Percentiles rank a stretch among this genome's conserved stretches.
Evolutionary conservation across 2,797 vertebrate genomes (phyloP).

Genomic region (Enteromius afrohamiltoni): DNA sequence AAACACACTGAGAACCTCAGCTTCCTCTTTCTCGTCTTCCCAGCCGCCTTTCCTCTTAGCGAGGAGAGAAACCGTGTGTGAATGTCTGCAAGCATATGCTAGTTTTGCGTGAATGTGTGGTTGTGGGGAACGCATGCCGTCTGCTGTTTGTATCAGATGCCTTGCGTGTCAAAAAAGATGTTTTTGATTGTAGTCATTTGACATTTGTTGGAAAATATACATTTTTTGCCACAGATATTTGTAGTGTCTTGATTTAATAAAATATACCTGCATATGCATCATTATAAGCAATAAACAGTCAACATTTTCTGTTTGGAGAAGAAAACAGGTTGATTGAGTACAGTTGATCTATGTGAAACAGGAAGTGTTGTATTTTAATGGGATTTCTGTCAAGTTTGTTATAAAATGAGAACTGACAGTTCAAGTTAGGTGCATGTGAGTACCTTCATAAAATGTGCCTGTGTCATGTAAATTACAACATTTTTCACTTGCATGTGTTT

Average conservation of each 20-base stretch:
- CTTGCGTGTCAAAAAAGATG: conserved; percentile 55
- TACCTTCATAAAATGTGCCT: not conserved
- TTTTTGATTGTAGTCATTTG: conserved; percentile 43
- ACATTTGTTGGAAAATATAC: conserved; percentile 5
- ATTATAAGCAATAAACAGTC: conserved; percentile 8
- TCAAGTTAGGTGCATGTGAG: not conserved
- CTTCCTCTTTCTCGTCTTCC: conserved; percentile 72
- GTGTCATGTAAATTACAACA: not conserved
- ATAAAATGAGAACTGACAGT: conserved; percentile 6
- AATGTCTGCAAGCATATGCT: conserved; percentile 47
- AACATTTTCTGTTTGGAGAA: not conserved
- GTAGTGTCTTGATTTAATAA: conserved; percentile 12
- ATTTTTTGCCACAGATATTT: conserved; percentile 60
- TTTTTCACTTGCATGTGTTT: not conserved
- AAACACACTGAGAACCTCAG: conserved; percentile 57
- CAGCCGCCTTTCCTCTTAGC: conserved; percentile 69
- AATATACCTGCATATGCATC: conserved; percentile 5
- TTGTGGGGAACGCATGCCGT: not conserved
- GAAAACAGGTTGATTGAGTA: not conserved
- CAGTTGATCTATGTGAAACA: conserved; percentile 24
- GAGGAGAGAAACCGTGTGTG: conserved; percentile 52
- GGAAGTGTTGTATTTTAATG: conserved; percentile 38
- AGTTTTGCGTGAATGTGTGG: conserved; percentile 47
- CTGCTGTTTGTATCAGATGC: conserved; percentile 50
- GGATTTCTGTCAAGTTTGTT: conserved; percentile 5